phyloP scores from a whole-genome alignment of 2,113 vertebrate species.

The Okapia johnstoni region DNA sequence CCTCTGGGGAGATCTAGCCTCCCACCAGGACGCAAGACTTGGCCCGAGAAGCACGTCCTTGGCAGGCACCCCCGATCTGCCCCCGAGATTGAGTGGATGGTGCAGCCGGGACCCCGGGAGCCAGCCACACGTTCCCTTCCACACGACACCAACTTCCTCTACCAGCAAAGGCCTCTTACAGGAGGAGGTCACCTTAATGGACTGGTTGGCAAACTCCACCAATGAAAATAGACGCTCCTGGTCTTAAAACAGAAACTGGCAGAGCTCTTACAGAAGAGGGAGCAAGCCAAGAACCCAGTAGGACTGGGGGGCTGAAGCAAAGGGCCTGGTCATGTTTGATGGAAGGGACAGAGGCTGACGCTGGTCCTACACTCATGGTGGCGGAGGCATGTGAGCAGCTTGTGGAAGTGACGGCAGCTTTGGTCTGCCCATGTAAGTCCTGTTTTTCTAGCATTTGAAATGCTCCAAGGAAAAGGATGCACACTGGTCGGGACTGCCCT shows the following conservation, averaged over 20 bases:
- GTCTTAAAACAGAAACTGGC: not conserved
- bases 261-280: fast-evolving
- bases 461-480: not conserved
- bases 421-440: fast-evolving
- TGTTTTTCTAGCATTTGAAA: not conserved
- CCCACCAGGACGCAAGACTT: not conserved
- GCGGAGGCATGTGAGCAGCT: fast-evolving
- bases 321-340: fast-evolving
- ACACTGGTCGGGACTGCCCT: not conserved
- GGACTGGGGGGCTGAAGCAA: not conserved
- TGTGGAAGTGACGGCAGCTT: fast-evolving
- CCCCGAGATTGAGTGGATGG: fast-evolving
- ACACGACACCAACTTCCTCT: not conserved
- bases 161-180: not conserved
- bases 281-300: not conserved
- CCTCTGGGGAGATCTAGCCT: not conserved
- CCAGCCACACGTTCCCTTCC: fast-evolving
- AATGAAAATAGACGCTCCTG: not conserved
- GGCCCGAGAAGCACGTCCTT: not conserved
- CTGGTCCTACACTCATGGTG: fast-evolving
- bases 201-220: not conserved
- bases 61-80: not conserved
- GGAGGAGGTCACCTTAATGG: not conserved
- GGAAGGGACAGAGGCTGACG: not conserved
- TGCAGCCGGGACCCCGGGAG: fast-evolving